Conservation (phyloP, 2,113 vertebrate genomes). For the Lamprotornis superbus region DNA sequence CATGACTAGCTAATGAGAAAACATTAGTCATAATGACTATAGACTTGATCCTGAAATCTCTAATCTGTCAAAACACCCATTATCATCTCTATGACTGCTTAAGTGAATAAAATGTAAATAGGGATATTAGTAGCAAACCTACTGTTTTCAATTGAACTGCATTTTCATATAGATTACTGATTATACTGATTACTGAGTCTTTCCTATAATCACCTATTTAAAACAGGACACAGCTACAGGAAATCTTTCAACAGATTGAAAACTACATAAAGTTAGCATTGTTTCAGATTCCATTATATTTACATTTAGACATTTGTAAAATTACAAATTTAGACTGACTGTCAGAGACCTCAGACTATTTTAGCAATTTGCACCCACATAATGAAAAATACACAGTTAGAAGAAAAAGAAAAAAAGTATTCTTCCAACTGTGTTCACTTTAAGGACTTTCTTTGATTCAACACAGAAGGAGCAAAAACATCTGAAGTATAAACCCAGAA, state of each 20-base stretch:
- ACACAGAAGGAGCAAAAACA: background rate
- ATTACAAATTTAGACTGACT: background rate
- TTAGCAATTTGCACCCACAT: background rate
- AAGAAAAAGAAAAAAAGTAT: background rate
- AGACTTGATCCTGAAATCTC: background rate
- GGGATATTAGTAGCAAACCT: background rate
- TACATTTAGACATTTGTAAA: slow-evolving; percentile 31
- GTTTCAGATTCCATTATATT: background rate
- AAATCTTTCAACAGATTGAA: background rate
- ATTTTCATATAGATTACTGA: slow-evolving; percentile 42
- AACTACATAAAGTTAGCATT: background rate
- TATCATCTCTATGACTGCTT: background rate
- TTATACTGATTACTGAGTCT: background rate
- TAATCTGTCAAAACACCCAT: slow-evolving; percentile 16
- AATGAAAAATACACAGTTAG: background rate
- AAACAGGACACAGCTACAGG: background rate
- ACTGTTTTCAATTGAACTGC: background rate
- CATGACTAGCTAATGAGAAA: slow-evolving; percentile 18
- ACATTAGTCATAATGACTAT: slow-evolving; percentile 6
- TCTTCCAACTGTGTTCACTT: background rate
- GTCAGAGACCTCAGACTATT: background rate
- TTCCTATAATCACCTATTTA: background rate
- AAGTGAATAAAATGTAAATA: slow-evolving; percentile 1
- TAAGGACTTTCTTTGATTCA: background rate
- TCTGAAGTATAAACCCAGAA: background rate